Base-by-base conservation (phyloP, 2,113 vertebrate species). In the Sylvietta virens region DNA sequence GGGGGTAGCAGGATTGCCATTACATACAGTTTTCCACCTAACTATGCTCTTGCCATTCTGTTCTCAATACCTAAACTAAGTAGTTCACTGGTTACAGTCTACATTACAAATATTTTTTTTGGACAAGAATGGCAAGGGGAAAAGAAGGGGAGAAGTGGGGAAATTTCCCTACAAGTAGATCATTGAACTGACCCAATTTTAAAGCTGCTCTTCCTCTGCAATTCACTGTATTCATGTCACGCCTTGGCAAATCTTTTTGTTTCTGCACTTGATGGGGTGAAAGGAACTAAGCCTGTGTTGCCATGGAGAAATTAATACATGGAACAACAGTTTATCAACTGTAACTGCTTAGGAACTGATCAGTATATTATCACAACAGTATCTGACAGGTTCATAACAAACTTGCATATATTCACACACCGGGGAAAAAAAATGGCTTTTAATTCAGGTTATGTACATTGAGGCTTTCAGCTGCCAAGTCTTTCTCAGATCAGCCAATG, bases 291-390 rank as follows among this genome's bases (percentile, higher is more conserved):
- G 88, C n/a, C 62, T 57, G 45, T 84, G 93, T 93, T 96, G 85
- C 92, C 90, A 94, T 88, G 87, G 88, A 94, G 82, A 94, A 94
- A 94, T 88, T 80, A 94, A 95, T 80, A 90, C 45, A 90, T 6
- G 21, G 54, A 92, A 92, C 61, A 72, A 81, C 78, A 85, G 81
- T 81, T 91, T 93, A 95, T 48, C 61, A 82, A 30, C 45, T 79
- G 65, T 67, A 92, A 76, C 69, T 90, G 66, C 90, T 90, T 76
- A 82, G 71, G 70, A 93, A 85, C 48, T n/a, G 35, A 94, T 93
- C 88, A 90, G 70, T 85, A 80, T 82, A 69, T 85, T 86, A 95
- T 51, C 81, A 78, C 54, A 91, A 87, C 70, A 90, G 13, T 57
- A 91, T 81, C 69, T 62, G 90, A 67, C 56, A 93, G 37, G 57